Base-by-base conservation (phyloP, 2,113 vertebrate genomes). In the Brachionichthys hirsutus region DNA sequence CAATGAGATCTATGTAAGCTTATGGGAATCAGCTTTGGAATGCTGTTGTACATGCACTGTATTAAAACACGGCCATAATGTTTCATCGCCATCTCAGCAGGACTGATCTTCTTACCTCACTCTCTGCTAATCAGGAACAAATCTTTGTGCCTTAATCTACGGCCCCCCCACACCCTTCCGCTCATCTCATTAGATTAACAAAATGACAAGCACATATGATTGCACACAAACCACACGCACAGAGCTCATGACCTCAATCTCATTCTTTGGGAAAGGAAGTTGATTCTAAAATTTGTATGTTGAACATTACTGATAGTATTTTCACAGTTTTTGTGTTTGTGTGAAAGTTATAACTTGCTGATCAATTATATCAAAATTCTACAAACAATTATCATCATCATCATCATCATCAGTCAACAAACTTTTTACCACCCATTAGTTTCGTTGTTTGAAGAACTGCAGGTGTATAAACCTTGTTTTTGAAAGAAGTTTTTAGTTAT, bases 151-250 rank as follows among this genome's bases (percentile, higher is more conserved):
- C 62, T 74, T 89, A 87, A 87, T 87, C 85, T 87, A 81, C 48
- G 58, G 64, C 75, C 84, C 82, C 82, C 77, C 67, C 41, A 58
- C 82, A 73, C 75, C 69, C 67, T 51, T 78, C 81, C 77, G 54
- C 79, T 61, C 75, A 89, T 83, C 78, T 79, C 80, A 89, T 86
- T 90, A 88, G 87, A 89, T 89, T 89, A 89, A 86, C 83, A 75
- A 85, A 86, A 91, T 87, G 65, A 86, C 84, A 79, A 62, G 59
- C 66, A 67, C 74, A 36, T 65, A 78, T 84, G 75, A 69, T 51
- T 55, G 42, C 63, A 64, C 68, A 74, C 58, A 62, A 34, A 70
- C 73, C 43, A 55, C 57, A 51, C 35, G 52, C n/a, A 50, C 16
- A 15, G 12, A 70, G 72, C 61, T 48, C 46, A 40, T 72, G 76